Evolutionary conservation across 2,113 vertebrate species (phyloP), one percentile per base, ranked within the genome.

Genomic region (Gavialis gangeticus): DNA sequence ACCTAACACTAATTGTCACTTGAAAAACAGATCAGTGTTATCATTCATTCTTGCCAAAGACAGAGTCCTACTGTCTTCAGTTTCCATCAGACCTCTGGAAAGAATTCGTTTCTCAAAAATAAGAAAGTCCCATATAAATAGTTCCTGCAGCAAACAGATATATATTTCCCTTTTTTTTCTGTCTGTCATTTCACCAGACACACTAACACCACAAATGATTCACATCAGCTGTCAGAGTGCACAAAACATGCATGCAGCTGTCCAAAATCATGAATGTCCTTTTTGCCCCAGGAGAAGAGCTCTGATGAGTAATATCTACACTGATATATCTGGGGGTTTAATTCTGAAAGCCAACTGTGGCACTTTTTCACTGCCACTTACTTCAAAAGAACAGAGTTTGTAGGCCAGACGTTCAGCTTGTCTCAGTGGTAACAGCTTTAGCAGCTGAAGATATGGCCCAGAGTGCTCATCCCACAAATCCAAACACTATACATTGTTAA

Each of bases 311-410:
- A 62, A n/a, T 0, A 4, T 4, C 34, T 21, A 2, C 1, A 1
- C 64, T 7, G 79, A 0, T 3, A 12, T 30, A 3, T 5, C 0
- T 1, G 14, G 60, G 12, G 63, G 75, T 37, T 69, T 5, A 2
- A 0, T 17, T 69, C 4, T 2, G 64, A 67, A 75, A 10, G 69
- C 54, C 63, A 2, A 19, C 60, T n/a, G 15, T 56, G 37, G 2
- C 24, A 22, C 27, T 10, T 16, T 25, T 69, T n/a, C 24, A 2
- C 58, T 80, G 27, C 4, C 6, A 11, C 18, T 67, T 87, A 2
- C 87, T 93, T 37, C 28, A 66, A 56, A 28, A 0, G 15, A 34
- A 3, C 69, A 16, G 34, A 73, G 69, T 37, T 73, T 46, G 69
- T 13, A 46, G 28, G 18, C 55, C 55, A 59, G 25, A 37, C 14